These are phyloP conservation scores for Acanthurus leucopareius DNA, from an alignment of 2,797 vertebrate species.

Conservation along the genomic window DNA sequence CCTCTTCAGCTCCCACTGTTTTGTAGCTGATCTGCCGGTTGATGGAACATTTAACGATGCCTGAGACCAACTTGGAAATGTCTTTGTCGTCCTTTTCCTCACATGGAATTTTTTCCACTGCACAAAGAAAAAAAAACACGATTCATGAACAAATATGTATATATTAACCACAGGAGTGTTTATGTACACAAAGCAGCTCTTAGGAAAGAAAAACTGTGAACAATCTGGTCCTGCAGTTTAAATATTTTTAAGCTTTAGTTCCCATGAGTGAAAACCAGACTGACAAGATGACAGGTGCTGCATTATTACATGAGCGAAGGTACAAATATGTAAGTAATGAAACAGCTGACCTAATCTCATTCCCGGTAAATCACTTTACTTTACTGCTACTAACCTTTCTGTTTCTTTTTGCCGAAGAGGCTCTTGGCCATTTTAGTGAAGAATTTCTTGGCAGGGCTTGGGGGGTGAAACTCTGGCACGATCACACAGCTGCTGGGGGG, in stretches of 20 bases:
- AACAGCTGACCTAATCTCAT: background rate
- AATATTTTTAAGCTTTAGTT: background rate
- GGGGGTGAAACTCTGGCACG: constrained; percentile 94
- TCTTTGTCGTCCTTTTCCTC: constrained; percentile 92
- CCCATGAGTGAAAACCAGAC: background rate
- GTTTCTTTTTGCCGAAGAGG: constrained; percentile 94
- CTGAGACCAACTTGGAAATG: constrained; percentile 94
- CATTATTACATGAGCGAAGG: background rate
- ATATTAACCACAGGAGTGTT: background rate
- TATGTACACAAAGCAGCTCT: background rate
- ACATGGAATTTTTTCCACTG: constrained; percentile 88
- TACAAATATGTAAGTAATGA: background rate
- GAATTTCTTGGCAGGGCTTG: constrained; percentile 94
- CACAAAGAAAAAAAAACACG: constrained; percentile 16
- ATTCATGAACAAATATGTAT: background rate
- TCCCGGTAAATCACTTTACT: background rate
- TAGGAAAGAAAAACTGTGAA: background rate
- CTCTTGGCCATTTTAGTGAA: constrained; percentile 98
- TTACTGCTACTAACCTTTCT: constrained; percentile 86
- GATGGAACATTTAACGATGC: constrained; percentile 94
- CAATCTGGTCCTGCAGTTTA: background rate
- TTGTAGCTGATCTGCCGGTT: constrained; percentile 94
- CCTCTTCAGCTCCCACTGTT: constrained; percentile 90
- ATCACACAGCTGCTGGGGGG: constrained; percentile 94
- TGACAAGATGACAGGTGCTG: background rate